These are phyloP conservation scores for Rousettus madagascariensis DNA, from an alignment of 2,797 vertebrate species.

Conservation along the genomic window DNA sequence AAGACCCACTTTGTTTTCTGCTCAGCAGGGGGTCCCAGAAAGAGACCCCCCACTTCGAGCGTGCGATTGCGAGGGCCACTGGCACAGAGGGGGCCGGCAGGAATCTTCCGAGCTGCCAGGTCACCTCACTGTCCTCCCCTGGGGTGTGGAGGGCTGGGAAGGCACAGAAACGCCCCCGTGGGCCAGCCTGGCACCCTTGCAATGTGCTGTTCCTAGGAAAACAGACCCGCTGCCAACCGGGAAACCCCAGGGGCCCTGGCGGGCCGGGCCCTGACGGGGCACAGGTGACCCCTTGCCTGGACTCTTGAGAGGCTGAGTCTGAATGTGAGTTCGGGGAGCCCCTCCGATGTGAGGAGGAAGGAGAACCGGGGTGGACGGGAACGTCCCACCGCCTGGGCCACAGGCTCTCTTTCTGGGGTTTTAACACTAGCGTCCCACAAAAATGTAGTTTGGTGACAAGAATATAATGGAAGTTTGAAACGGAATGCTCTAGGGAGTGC, in stretches of 20 bases:
- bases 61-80: background rate
- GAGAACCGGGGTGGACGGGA: background rate
- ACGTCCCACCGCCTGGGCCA: background rate
- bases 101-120: background rate
- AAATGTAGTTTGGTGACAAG: background rate
- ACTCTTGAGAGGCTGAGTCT: background rate
- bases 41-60: background rate
- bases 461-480: background rate
- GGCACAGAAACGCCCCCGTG: slow-evolving; percentile 46
- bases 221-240: background rate
- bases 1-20: background rate
- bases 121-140: slow-evolving; percentile 9
- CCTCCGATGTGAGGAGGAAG: no score
- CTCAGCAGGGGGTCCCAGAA: background rate
- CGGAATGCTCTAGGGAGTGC: background rate
- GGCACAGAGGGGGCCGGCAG: background rate
- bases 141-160: background rate
- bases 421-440: background rate
- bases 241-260: background rate
- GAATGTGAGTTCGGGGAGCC: background rate
- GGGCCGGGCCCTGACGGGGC: background rate
- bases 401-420: background rate
- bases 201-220: slow-evolving; percentile 20
- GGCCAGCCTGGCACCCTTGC: background rate
- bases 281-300: background rate